These are phyloP conservation scores for Prenolepis imparis DNA, from an alignment of 2,888 invertebrate genomes.

Conservation along the genomic window DNA sequence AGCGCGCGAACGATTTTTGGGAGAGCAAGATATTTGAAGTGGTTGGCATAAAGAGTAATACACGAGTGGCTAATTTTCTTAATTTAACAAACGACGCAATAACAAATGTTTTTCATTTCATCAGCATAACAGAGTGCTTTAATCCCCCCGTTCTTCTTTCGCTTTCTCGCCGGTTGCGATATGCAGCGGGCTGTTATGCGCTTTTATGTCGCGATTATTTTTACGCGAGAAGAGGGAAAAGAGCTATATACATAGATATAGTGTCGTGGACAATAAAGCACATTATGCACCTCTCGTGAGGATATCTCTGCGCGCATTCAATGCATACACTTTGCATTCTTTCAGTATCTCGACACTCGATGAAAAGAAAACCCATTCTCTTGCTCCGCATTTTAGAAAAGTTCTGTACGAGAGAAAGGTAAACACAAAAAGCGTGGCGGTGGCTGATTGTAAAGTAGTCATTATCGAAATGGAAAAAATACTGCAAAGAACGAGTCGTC, in stretches of 20 bases:
- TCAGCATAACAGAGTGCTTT: neutral
- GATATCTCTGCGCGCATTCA: slow-evolving; percentile 28
- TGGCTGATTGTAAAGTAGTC: slow-evolving; percentile 40
- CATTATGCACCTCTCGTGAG: slow-evolving; percentile 42
- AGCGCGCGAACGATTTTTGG: neutral
- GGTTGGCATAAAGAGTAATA: neutral
- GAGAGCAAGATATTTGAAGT: neutral
- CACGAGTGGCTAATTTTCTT: slow-evolving; percentile 27
- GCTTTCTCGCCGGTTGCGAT: neutral
- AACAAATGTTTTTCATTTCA: slow-evolving; percentile 23
- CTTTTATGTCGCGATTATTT: slow-evolving; percentile 46
- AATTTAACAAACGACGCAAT: slow-evolving; percentile 18
- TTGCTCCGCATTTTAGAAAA: slow-evolving; percentile 4
- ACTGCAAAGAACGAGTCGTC: neutral
- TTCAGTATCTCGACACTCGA: slow-evolving; percentile 5
- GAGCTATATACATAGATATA: neutral
- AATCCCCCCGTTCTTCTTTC: neutral
- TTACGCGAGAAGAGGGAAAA: neutral
- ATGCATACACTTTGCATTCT: slow-evolving; percentile 50
- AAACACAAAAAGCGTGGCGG: neutral
- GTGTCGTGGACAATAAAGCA: slow-evolving; percentile 58
- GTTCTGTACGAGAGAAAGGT: neutral
- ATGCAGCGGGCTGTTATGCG: neutral
- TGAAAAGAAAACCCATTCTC: neutral
- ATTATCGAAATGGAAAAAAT: slow-evolving; percentile 41